A percentile compares a stretch with the other conserved stretches of the same genome.
These are phyloP conservation scores for Apis mellifera DNA, from an alignment of 1,140 invertebrate genomes.

Conservation along the genomic window DNA sequence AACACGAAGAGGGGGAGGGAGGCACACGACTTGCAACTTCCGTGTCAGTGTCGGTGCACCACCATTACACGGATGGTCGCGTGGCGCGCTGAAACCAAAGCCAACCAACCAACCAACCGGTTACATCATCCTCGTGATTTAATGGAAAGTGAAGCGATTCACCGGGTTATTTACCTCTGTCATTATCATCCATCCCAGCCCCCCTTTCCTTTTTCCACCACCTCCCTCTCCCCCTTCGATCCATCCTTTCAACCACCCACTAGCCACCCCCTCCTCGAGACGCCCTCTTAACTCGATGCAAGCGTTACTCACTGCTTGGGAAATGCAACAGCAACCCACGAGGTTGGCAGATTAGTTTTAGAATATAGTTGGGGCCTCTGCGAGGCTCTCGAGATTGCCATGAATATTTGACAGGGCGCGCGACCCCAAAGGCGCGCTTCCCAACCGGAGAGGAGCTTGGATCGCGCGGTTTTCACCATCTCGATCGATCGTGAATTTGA, in stretches of 20 bases:
- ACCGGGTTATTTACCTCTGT: slow-evolving; percentile 21
- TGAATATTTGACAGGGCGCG: slow-evolving; percentile 67
- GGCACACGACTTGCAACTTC: neutral
- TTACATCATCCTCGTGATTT: slow-evolving; percentile 57
- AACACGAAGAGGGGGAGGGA: neutral
- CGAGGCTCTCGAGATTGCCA: slow-evolving; percentile 66
- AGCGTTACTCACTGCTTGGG: neutral
- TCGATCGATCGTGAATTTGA: neutral
- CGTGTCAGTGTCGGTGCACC: neutral
- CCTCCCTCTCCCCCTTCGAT: too few relatives aligned
- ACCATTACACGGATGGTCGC: slow-evolving; percentile 3
- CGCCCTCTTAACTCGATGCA: neutral
- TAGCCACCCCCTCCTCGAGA: too few relatives aligned
- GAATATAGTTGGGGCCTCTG: slow-evolving; percentile 56
- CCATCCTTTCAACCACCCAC: too few relatives aligned
- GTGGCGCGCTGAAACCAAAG: neutral
- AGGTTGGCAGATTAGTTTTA: slow-evolving; percentile 74
- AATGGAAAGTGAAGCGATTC: slow-evolving; percentile 63
- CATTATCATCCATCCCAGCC: neutral
- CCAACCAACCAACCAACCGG: neutral
- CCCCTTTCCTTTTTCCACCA: neutral
- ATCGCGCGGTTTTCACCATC: neutral
- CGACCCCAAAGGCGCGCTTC: slow-evolving; percentile 28
- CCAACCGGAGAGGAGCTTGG: too few relatives aligned
- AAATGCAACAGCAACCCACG: slow-evolving; percentile 7